A percentile compares a stretch with the other conserved stretches of the same genome.
phyloP scores from a whole-genome alignment of 2,113 vertebrate genomes.

The Erinaceus europaeus region DNA sequence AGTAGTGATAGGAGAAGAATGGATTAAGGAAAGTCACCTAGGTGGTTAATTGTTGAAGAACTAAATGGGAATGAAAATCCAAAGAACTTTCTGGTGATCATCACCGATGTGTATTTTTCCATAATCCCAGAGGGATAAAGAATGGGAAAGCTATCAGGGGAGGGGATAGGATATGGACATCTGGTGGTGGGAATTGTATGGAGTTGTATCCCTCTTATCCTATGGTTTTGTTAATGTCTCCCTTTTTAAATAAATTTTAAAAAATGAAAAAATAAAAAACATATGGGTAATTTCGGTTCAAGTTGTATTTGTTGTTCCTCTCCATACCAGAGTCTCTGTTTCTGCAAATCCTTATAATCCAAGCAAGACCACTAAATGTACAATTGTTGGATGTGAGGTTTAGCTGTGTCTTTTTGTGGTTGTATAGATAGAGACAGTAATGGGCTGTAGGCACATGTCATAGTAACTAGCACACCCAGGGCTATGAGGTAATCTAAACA shows the following conservation, averaged over 20 bases:
- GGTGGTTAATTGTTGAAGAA: neutral
- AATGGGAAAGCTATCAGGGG: too few relatives aligned
- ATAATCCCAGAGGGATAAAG: too few relatives aligned
- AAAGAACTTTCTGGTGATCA: neutral
- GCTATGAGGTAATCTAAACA: neutral
- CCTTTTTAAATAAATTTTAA: too few relatives aligned
- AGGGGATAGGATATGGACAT: too few relatives aligned
- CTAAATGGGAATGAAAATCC: accelerated
- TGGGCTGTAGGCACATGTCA: neutral
- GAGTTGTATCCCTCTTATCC: too few relatives aligned
- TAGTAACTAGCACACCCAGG: neutral
- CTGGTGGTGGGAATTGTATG: too few relatives aligned
- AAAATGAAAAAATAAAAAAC: too few relatives aligned
- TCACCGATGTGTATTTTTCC: neutral
- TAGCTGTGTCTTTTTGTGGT: neutral
- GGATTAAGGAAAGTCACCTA: neutral
- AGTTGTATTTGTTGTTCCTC: neutral
- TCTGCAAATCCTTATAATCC: neutral
- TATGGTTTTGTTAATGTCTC: too few relatives aligned
- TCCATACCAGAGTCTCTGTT: accelerated
- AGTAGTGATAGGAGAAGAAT: neutral
- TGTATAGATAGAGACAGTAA: neutral
- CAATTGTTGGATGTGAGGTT: neutral
- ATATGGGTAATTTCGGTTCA: neutral
- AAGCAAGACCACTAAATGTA: neutral